Base-by-base conservation (phyloP, 2,888 invertebrate genomes). In the Petrolisthes manimaculis region DNA sequence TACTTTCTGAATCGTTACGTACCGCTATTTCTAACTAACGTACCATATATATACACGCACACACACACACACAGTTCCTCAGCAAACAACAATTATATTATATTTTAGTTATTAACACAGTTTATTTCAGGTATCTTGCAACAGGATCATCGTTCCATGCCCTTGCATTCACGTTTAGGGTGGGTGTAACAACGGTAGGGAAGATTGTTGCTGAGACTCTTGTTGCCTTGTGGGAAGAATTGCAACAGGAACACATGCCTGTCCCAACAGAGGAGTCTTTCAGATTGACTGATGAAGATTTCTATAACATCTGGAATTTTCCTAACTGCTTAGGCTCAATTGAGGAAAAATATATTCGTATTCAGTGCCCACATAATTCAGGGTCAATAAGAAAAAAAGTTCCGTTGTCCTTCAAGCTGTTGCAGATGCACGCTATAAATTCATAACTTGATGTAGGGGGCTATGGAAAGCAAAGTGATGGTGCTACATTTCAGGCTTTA, bases 301-400 rank as follows among this genome's bases (percentile, higher is more conserved):
- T 90, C 82, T 89, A 79, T 69, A 75, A 71, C 53, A 86, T 71
- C 24, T 92, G 92, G 91, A 91, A 92, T 75, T 92, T 92, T 83
- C 92, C 88, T 61, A 91, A 92, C 88, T 90, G 90, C 74, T 81
- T 89, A 80, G 91, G 91, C 9, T 91, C 91, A 51, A 88, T 92
- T 14, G 92, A 92, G 81, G 92, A 91, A 12, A 86, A 92, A 83
- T 91, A 92, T 86, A 86, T 91, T n/a, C 88, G 84, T 55, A 54
- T 90, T 80, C 75, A 67, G 82, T 90, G 90, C 55, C 87, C 90
- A 3, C 21, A 74, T 51, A 90, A 90, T 78, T 84, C 86, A 86
- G 86, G 89, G 37, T 90, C 89, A 37, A 83, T 90, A n/a, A n/a
- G n/a, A n/a, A n/a, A n/a, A n/a, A n/a, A n/a, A n/a, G 84, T 84